Percentiles rank a stretch among this genome's conserved stretches.
Evolutionary conservation across 2,888 invertebrate species (phyloP).

Genomic region (Emmelina monodactyla): DNA sequence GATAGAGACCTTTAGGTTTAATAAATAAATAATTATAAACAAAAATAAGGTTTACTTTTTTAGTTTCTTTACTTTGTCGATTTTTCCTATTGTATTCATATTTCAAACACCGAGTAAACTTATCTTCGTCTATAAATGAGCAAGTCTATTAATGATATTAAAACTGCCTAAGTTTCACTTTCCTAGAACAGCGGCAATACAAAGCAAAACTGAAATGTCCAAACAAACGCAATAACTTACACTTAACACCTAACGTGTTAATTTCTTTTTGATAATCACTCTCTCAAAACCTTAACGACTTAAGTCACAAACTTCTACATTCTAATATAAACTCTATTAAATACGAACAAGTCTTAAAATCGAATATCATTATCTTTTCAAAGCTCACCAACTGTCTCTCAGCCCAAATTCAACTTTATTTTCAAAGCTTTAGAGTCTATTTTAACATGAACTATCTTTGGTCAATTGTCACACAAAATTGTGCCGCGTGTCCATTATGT

Average conservation of each 20-base stretch:
- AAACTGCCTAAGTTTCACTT: no score
- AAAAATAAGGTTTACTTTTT: no score
- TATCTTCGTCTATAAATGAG: no score
- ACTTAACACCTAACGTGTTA: slow-evolving; percentile 35
- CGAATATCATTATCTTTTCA: neutral
- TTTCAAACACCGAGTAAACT: no score
- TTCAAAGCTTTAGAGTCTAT: neutral
- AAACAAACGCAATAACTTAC: slow-evolving; percentile 17
- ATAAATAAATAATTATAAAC: no score
- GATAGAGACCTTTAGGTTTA: no score
- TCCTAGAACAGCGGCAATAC: slow-evolving; percentile 18
- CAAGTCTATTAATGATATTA: no score
- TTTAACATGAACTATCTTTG: neutral
- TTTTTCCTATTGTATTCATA: no score
- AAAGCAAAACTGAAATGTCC: slow-evolving; percentile 22
- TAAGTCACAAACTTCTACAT: slow-evolving; percentile 1
- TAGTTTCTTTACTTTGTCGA: no score
- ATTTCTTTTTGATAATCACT: slow-evolving; percentile 21
- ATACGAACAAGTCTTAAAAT: neutral
- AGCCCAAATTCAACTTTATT: neutral
- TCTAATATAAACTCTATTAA: neutral
- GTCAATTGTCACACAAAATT: slow-evolving; percentile 23
- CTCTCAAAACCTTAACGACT: slow-evolving; percentile 3
- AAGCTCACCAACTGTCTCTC: neutral
- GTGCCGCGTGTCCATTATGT: slow-evolving; percentile 24